These are phyloP conservation scores for Hydra vulgaris DNA, from an alignment of 30 jellyfish, hydroid and myxozoan genomes.

Conservation along the genomic window DNA sequence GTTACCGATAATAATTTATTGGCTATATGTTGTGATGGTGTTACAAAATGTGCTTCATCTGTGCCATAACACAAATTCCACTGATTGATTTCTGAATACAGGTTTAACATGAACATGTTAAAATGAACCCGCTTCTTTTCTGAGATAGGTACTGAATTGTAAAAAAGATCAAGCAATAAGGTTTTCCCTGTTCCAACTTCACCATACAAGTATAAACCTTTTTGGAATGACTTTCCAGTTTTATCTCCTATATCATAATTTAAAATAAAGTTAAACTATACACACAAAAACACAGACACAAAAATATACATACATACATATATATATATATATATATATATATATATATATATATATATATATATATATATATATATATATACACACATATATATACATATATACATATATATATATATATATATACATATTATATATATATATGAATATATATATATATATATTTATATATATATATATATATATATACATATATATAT, in stretches of 20 bases:
- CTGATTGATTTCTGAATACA: slow-evolving; percentile 65
- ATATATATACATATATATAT: too few species aligned
- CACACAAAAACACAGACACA: too few species aligned
- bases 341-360: too few species aligned
- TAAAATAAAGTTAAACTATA: too few species aligned
- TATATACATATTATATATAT: too few species aligned
- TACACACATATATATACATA: too few species aligned
- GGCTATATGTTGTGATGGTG: slow-evolving; percentile 66
- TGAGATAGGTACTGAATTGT: slow-evolving; percentile 48
- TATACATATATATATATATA: too few species aligned
- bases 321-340: too few species aligned
- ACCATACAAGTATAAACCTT: slow-evolving; percentile 67
- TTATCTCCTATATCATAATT: background rate
- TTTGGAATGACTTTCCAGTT: slow-evolving; percentile 8
- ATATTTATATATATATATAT: too few species aligned
- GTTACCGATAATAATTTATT: slow-evolving; percentile 33
- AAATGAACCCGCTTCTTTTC: slow-evolving; percentile 66
- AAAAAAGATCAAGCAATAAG: slow-evolving; percentile 46
- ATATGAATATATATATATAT: too few species aligned
- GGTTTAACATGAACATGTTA: slow-evolving; percentile 53
- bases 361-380: too few species aligned
- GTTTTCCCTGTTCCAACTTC: slow-evolving; percentile 89
- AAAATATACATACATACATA: too few species aligned
- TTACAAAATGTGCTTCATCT: slow-evolving; percentile 5
- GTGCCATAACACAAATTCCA: slow-evolving; percentile 58